A percentile compares a stretch with the other conserved stretches of the same genome.
Conservation (phyloP, 2,113 vertebrate species). For the Microcebus jonahi region DNA sequence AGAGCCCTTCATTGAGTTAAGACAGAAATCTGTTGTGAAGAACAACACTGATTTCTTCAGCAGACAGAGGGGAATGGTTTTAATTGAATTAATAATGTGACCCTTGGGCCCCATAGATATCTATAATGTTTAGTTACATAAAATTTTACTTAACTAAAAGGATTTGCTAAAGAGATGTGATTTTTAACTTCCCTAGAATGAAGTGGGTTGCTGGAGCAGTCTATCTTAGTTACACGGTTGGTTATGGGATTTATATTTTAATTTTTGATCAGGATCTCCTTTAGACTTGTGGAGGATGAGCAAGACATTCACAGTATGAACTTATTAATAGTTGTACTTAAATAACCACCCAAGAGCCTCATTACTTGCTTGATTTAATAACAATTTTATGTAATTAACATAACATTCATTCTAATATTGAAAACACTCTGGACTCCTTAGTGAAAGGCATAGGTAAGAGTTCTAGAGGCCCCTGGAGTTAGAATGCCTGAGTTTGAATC, state of each 20-base stretch:
- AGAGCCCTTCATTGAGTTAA: slow-evolving; percentile 31
- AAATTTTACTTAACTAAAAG: slow-evolving; percentile 61
- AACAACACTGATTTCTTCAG: slow-evolving; percentile 55
- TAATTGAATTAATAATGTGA: slow-evolving; percentile 64
- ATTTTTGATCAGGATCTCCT: neutral
- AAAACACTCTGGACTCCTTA: neutral
- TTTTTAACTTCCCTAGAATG: slow-evolving; percentile 31
- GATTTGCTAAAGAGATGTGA: slow-evolving; percentile 49
- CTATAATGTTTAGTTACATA: slow-evolving; percentile 52
- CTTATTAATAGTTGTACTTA: slow-evolving; percentile 33
- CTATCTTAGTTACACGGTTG: neutral
- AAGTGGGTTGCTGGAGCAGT: neutral
- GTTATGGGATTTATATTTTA: neutral
- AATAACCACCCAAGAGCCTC: slow-evolving; percentile 15
- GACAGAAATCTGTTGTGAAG: slow-evolving; percentile 14
- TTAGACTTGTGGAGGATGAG: neutral
- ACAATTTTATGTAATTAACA: neutral
- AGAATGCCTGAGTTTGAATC: neutral
- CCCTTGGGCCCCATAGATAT: slow-evolving; percentile 33
- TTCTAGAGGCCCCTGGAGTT: neutral
- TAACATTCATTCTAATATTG: slow-evolving; percentile 9
- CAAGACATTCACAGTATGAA: neutral
- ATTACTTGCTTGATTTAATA: slow-evolving; percentile 25
- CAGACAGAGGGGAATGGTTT: slow-evolving; percentile 25
- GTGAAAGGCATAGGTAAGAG: neutral